Evolutionary conservation across 2,888 invertebrate species (phyloP), one percentile per base, ranked within the genome.

Genomic region (Calephelis perditalis): DNA sequence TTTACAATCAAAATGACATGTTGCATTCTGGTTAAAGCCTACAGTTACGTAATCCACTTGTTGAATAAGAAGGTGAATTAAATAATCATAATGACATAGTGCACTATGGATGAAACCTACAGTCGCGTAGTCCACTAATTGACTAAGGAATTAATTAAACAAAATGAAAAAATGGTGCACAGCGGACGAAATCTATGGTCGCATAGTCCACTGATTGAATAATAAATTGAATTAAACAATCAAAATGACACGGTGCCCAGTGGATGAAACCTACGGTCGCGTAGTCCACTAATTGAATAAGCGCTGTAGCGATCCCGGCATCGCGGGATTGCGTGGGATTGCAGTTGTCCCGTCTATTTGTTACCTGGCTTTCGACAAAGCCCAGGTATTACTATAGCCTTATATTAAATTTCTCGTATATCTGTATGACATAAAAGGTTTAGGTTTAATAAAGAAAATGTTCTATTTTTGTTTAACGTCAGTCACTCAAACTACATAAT

Each of bases 271-370:
- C 44, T 37, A 40, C 40, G 35, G 47, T 15, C 58, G 40, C 49
- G 56, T 58, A 47, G 61, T 49, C 56, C 49, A 54, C 64, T 69
- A 69, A 69, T 68, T 68, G 66, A 68, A 69, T 69, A 68, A 68
- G 63, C 67, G 57, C 60, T 62, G 58, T 56, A 57, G 64, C 65
- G 65, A 65, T 64, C 62, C 64, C 57, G 65, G 58, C 45, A 58
- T 60, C 63, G 57, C 60, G 59, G 65, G 62, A 62, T 66, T 59
- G 61, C 45, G 54, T 59, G 61, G 63, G 65, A 63, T 62, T 52
- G 60, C n/a, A 47, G 26, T 52, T 35, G 40, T 15, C 54, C 56
- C 37, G 57, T 60, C 65, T 65, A 66, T 69, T 67, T 69, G 69
- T 69, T 68, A 66, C 66, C 68, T 66, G 66, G 69, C 65, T 69